These are phyloP conservation scores for Melanotus villosus DNA, from an alignment of 2,888 invertebrate genomes.

Conservation along the genomic window DNA sequence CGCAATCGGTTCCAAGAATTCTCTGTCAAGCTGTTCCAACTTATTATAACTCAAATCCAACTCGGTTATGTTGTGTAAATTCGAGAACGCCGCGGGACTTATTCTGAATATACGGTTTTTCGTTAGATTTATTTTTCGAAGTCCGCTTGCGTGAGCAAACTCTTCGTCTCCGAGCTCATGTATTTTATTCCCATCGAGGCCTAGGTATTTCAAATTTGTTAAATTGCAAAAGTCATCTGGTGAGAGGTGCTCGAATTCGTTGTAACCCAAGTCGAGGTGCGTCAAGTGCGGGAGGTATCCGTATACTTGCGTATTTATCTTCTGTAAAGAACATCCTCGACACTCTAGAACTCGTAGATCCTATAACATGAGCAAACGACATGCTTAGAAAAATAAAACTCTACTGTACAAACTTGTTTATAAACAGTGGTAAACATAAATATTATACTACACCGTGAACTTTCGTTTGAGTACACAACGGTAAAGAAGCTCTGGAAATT, in stretches of 20 bases:
- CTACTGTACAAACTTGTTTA: neutral
- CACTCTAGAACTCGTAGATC: slow-evolving; percentile 80
- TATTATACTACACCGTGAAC: no score
- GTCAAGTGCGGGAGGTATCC: slow-evolving; percentile 78
- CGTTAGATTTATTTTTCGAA: slow-evolving; percentile 74
- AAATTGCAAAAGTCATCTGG: slow-evolving; percentile 79
- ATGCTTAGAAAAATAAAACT: neutral
- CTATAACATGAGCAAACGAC: slow-evolving; percentile 68
- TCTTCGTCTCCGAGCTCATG: slow-evolving; percentile 78
- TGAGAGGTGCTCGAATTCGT: slow-evolving; percentile 79
- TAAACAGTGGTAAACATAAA: no score
- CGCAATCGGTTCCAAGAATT: slow-evolving; percentile 72
- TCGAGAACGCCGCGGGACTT: slow-evolving; percentile 79
- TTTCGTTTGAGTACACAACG: no score
- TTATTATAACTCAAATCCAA: slow-evolving; percentile 84
- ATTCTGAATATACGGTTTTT: slow-evolving; percentile 81
- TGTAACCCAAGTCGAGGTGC: slow-evolving; percentile 83
- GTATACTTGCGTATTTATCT: slow-evolving; percentile 84
- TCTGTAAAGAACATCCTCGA: slow-evolving; percentile 78
- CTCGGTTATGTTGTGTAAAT: slow-evolving; percentile 77
- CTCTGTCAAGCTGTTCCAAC: slow-evolving; percentile 75
- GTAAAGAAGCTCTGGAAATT: no score
- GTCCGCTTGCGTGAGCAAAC: slow-evolving; percentile 72
- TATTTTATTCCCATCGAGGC: slow-evolving; percentile 82
- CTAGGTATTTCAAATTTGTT: slow-evolving; percentile 74